Evolutionary conservation across 2,113 vertebrate species (phyloP).

Genomic region (Chloroceryle aenea): DNA sequence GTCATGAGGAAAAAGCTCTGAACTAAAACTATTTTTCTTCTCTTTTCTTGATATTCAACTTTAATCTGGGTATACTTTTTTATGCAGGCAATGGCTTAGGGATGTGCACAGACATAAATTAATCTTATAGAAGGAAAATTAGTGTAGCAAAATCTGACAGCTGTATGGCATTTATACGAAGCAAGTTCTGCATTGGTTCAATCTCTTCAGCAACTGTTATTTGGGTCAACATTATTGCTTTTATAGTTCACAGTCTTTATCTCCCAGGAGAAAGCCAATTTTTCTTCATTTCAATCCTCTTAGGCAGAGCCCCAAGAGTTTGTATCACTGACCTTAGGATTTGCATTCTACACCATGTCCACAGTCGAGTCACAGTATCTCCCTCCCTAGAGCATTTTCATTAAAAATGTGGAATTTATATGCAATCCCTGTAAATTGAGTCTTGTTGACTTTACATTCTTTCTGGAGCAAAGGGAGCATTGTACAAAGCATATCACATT

Average conservation of each 20-base stretch:
- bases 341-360: neutral
- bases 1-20: neutral
- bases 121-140: conserved; percentile 38
- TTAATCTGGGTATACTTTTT: conserved; percentile 64
- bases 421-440: neutral
- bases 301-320: neutral
- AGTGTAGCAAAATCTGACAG: conserved; percentile 53
- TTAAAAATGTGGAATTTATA: neutral
- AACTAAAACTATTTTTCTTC: conserved; percentile 3
- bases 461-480: neutral
- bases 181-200: neutral
- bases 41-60: conserved; percentile 52
- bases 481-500: neutral
- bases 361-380: neutral
- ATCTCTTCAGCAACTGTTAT: neutral
- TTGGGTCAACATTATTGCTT: conserved; percentile 19
- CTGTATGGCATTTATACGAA: conserved; percentile 38
- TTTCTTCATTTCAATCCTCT: conserved; percentile 7
- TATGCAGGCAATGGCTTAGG: conserved; percentile 29
- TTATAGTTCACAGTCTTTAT: conserved; percentile 17
- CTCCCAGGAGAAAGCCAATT: conserved; percentile 24
- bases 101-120: conserved; percentile 36
- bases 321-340: neutral
- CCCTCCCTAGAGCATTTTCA: neutral
- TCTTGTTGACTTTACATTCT: neutral